Percentiles rank a stretch among this genome's conserved stretches.
These are phyloP conservation scores for Nesogale talazaci DNA, from an alignment of 2,113 vertebrate species.

Conservation along the genomic window DNA sequence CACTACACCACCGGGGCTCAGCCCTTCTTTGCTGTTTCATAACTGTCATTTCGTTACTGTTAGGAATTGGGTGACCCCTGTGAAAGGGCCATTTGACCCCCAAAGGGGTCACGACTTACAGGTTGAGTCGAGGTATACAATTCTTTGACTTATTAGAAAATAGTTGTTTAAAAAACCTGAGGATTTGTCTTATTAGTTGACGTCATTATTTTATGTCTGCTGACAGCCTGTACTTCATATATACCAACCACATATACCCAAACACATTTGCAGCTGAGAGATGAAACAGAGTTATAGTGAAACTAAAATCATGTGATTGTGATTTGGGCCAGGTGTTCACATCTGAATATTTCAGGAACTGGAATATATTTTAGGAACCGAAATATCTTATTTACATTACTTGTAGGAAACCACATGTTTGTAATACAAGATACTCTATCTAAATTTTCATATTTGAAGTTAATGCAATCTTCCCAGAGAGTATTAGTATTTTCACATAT, in stretches of 20 bases:
- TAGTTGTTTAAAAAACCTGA: constrained; percentile 32
- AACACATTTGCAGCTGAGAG: background rate
- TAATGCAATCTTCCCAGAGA: background rate
- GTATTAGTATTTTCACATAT: constrained; percentile 43
- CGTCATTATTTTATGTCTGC: constrained; percentile 7
- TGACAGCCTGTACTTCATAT: background rate
- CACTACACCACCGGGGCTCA: too few relatives aligned
- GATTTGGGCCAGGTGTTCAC: constrained; percentile 46
- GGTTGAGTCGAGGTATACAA: background rate
- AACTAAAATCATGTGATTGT: constrained; percentile 13
- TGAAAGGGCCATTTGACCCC: too few relatives aligned
- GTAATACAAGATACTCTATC: constrained; percentile 26
- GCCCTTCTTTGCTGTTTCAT: too few relatives aligned
- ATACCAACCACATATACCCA: background rate
- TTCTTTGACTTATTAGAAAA: constrained; percentile 20
- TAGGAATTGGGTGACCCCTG: too few relatives aligned
- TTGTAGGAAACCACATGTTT: constrained; percentile 36
- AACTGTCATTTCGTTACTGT: too few relatives aligned
- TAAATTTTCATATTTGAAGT: constrained; percentile 31
- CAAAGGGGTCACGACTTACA: too few relatives aligned
- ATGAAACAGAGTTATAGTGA: constrained; percentile 57
- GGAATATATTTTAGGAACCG: background rate
- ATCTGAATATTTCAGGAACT: constrained; percentile 55
- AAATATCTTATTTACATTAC: constrained; percentile 62
- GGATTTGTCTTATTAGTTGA: constrained; percentile 24